Evolutionary conservation across 2,888 invertebrate genomes (phyloP), one percentile per base, ranked within the genome.

Genomic region (Teleiodes luculella): DNA sequence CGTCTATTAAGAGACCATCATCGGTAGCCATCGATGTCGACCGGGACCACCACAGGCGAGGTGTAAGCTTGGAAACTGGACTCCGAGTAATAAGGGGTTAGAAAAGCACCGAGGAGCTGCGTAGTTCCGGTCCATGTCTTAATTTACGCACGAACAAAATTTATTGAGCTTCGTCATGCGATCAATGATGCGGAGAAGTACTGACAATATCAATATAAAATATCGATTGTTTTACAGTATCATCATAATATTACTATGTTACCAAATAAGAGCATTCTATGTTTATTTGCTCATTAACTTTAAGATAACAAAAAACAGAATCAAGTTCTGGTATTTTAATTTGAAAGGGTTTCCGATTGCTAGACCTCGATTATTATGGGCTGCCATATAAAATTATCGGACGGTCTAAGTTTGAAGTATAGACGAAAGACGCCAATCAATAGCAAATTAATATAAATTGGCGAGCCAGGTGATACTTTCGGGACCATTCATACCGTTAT

Each of bases 1-100:
- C 37, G 20, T 41, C 46, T 31, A 54, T 50, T 14, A 50, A 46
- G 39, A 37, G 36, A 14, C 7, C 47, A 43, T 48, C 8, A 37
- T 41, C 33, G 53, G 36, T 14, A 36, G 51, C 48, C 50, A 49
- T 56, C 52, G 52, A 53, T 43, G 52, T 45, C 36, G 53, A 60
- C 58, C 76, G 80, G 77, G 79, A 81, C 80, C 78, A 65, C 67
- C 69, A 66, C 68, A 65, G 63, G 60, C 55, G 57, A 65, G 59
- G 69, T 66, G 67, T 66, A 68, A 67, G 66, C 60, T 59, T 62
- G 67, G 68, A 50, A 50, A 37, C 50, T 54, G 51, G 37, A 51
- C 64, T 68, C 65, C 58, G 59, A 57, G 67, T 77, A 81, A 81
- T 80, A 78, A 76, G 71, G 66, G 78, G 74, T 70, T 76, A 69